These are phyloP conservation scores for Eulemur macaco DNA, from an alignment of 2,113 vertebrate genomes.

Conservation along the genomic window DNA sequence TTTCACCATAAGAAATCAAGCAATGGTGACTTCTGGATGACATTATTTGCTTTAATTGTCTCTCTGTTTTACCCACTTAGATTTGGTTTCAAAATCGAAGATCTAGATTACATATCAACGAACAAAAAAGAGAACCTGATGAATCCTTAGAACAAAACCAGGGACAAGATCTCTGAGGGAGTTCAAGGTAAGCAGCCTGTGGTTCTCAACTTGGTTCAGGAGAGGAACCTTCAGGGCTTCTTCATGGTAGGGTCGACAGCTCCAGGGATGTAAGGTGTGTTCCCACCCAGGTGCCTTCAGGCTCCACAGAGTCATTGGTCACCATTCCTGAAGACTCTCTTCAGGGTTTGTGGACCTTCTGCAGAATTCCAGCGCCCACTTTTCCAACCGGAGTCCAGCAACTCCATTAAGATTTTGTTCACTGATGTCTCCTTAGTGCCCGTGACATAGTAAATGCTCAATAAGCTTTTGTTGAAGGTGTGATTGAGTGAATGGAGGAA, in stretches of 20 bases:
- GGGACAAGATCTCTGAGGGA: neutral
- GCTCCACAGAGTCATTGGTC: too few species aligned
- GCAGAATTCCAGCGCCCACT: neutral
- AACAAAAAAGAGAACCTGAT: neutral
- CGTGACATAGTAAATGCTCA: neutral
- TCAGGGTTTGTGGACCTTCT: neutral
- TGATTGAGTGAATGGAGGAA: fast-evolving
- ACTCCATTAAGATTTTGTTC: neutral
- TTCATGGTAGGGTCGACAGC: fast-evolving
- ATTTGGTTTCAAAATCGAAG: conserved; percentile 52
- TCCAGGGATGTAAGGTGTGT: neutral
- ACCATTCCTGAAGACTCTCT: too few species aligned
- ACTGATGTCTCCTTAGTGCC: neutral
- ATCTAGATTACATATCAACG: neutral
- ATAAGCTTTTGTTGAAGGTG: neutral
- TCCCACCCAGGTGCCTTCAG: neutral
- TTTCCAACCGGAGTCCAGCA: neutral
- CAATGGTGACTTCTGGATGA: neutral
- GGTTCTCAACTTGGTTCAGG: fast-evolving
- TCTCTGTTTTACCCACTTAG: neutral
- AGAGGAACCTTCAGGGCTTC: too few species aligned
- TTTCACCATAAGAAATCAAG: neutral
- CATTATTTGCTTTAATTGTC: neutral
- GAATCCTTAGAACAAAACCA: neutral
- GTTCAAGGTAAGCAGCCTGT: neutral